phyloP scores from a whole-genome alignment of 2,888 invertebrate species.

The Agonopterix heracliana region DNA sequence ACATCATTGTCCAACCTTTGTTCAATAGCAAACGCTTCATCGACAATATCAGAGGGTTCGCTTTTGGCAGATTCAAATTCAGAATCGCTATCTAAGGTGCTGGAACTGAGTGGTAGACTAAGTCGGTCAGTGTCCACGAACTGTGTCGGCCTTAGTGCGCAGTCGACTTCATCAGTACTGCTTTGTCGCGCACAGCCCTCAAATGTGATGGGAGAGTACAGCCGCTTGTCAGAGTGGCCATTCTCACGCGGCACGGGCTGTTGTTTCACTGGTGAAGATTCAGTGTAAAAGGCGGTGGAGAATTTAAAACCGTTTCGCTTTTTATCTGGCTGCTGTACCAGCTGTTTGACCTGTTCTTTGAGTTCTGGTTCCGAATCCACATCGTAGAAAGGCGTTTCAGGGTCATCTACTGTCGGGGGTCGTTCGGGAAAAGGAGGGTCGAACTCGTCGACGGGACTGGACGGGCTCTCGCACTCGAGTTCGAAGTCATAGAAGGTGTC shows the following conservation, averaged over 20 bases:
- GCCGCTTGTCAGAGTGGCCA: conserved; percentile 55
- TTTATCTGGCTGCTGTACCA: conserved; percentile 66
- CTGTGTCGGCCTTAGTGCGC: conserved; percentile 27
- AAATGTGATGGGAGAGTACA: conserved; percentile 66
- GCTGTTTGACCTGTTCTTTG: conserved; percentile 45
- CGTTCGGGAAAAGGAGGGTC: conserved; percentile 72
- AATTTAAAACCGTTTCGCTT: conserved; percentile 66
- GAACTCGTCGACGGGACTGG: conserved; percentile 80
- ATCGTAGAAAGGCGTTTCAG: conserved; percentile 74
- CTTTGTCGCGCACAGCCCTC: conserved; percentile 65
- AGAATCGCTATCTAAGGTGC: conserved; percentile 58
- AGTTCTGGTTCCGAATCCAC: conserved; percentile 63
- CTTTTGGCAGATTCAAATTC: conserved; percentile 70
- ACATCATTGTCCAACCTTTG: conserved; percentile 24
- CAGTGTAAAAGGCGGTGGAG: conserved; percentile 58
- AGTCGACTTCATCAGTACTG: conserved; percentile 59
- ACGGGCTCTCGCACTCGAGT: conserved; percentile 80
- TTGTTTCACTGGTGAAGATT: conserved; percentile 55
- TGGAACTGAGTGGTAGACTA: conserved; percentile 31
- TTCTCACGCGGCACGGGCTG: conserved; percentile 64
- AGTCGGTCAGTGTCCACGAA: conserved; percentile 33
- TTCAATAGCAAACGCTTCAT: conserved; percentile 32
- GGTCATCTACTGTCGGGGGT: conserved; percentile 61
- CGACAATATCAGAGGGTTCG: conserved; percentile 53
- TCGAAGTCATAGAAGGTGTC: conserved; percentile 81